Base-by-base conservation (phyloP, 1,140 invertebrate species). In the Telenomus remus region DNA sequence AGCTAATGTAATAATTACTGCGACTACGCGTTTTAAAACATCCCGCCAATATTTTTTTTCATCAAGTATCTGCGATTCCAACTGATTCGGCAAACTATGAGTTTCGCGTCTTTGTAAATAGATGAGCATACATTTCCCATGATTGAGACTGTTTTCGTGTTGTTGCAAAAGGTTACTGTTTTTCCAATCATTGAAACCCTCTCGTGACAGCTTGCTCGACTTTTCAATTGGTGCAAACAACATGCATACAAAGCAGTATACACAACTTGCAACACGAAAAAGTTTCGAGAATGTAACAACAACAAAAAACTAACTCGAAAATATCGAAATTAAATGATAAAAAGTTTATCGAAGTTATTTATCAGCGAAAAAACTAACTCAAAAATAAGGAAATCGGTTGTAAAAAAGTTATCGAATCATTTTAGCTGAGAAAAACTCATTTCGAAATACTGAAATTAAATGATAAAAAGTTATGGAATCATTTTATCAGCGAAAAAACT, bases 101-200 rank as follows among this genome's bases (percentile, higher is more conserved):
- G 49, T 46, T 55, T 42, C 16, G 49, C 51, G 44, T 50, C 35
- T 68, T 60, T 80, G 44, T 80, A 79, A 11, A 11, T 27, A 35
- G 34, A 9, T 10, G 78, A 78, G 50, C 80, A 81, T 69, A 82
- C 78, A 74, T 82, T 76, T 3, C 50, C 27, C 15, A 35, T 8
- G 13, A 81, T 63, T 43, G 11, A 16, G 5, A 47, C 6, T 27
- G 42, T 55, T 55, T 64, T 64, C 61, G 34, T 64, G 51, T 16
- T 64, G 43, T 27, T 55, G 50, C 65, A 54, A 51, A 19, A 48
- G 35, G 51, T 34, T 15, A 56, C 69, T 47, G 61, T 80, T 78
- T 69, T 79, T 77, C 66, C 76, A 77, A 57, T 82, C 79, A 51
- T 47, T 68, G 43, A 79, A 80, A 35, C 80, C 81, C 72, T 65